Base-by-base conservation (phyloP, 2,113 vertebrate genomes). In the Canis aureus region DNA sequence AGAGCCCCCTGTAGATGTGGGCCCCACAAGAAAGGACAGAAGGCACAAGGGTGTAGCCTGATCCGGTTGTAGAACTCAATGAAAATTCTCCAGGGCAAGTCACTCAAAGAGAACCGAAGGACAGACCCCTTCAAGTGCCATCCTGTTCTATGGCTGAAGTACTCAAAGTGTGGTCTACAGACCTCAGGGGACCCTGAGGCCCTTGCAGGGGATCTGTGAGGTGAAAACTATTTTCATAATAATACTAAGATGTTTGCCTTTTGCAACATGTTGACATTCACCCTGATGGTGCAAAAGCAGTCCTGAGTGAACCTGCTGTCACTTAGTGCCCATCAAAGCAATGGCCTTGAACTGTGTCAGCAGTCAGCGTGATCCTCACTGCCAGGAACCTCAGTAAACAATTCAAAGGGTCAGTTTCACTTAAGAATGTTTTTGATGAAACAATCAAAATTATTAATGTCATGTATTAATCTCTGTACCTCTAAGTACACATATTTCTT, bases 381-480 rank as follows among this genome's bases (percentile, higher is more conserved):
- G 43, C 17, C 16, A 29, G 6, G 22, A 51, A 25, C 16, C 4
- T 3, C 57, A 10, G 22, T 2, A 53, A 76, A 88, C 81, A 85
- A 84, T 23, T 38, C 8, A 35, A 66, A 83, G 66, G 19, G 29
- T n/a, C 55, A 17, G 25, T 79, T 85, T 86, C 51, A 27, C 15
- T 19, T 59, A 84, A 73, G 55, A 88, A 71, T 79, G 82, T 67
- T 73, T 87, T 94, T 87, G 57, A 66, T 16, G 35, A 85, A 94
- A 74, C n/a, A 88, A 74, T 78, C 88, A 32, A 69, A 78, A 53
- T 59, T 35, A 95, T 89, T 95, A 81, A 62, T 88, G 66, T 67
- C 60, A 69, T 76, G 38, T 88, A 62, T 74, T 49, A 78, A 71
- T 92, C 35, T 51, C 23, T 78, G n/a, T 78, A 69, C 19, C 49